Conservation (phyloP, 2,888 invertebrate species). For the Mythimna pallens region DNA sequence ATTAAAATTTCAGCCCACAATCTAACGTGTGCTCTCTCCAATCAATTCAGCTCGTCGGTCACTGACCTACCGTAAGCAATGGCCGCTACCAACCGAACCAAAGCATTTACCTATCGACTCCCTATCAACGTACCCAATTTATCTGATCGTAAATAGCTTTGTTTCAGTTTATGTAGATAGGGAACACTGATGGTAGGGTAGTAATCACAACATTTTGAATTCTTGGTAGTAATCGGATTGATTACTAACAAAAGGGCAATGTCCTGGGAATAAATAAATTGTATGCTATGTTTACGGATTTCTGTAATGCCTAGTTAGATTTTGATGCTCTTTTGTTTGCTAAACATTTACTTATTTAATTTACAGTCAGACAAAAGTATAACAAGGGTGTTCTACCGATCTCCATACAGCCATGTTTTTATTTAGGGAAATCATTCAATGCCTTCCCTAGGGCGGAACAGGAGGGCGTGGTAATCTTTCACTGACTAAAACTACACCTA, state of each 20-base stretch:
- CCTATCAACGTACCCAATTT: conserved; percentile 22
- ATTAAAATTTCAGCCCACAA: conserved; percentile 31
- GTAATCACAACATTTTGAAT: conserved; percentile 12
- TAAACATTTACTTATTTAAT: background rate
- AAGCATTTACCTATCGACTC: conserved; percentile 40
- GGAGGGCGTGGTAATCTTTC: no score
- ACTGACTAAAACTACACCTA: no score
- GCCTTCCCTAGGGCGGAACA: no score
- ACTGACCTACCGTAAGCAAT: conserved; percentile 69
- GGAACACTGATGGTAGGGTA: conserved; percentile 23
- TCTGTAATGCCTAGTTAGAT: background rate
- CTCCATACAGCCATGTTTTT: no score
- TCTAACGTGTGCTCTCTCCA: conserved; percentile 13
- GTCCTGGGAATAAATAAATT: conserved; percentile 7
- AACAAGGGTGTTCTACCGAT: no score
- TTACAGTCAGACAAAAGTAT: background rate
- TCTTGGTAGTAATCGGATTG: conserved; percentile 3
- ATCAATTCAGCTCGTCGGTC: conserved; percentile 61
- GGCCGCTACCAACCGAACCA: conserved; percentile 37
- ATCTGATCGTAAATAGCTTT: conserved; percentile 42
- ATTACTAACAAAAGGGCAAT: conserved; percentile 25
- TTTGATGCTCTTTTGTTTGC: conserved; percentile 19
- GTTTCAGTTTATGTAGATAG: conserved; percentile 42
- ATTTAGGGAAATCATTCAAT: no score
- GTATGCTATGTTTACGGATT: conserved; percentile 15